These are phyloP conservation scores for Passer montanus DNA, from an alignment of 2,113 vertebrate genomes.

Conservation along the genomic window DNA sequence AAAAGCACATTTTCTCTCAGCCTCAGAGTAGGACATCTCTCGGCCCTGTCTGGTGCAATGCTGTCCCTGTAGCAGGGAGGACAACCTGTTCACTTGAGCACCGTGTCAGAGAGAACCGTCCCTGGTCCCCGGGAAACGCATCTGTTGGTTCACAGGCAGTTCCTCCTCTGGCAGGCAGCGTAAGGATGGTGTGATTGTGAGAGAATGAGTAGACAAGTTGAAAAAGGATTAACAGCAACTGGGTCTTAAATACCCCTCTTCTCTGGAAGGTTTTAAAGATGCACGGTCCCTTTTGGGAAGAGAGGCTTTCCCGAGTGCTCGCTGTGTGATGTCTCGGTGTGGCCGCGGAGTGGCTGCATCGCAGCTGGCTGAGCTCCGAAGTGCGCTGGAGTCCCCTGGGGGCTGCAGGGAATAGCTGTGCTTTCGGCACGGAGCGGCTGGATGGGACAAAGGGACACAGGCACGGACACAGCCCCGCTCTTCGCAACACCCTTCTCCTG, in stretches of 20 bases:
- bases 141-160: not conserved
- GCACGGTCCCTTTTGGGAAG: not conserved
- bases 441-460: not conserved
- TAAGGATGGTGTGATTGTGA: not conserved
- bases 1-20: not conserved
- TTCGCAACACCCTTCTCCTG: not conserved
- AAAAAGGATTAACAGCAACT: not conserved
- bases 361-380: not conserved
- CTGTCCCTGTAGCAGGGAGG: not conserved
- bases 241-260: not conserved
- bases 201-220: not conserved
- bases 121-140: not conserved
- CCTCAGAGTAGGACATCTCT: not conserved
- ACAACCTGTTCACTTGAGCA: not conserved
- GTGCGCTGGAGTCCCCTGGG: constrained; percentile 50
- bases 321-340: not conserved
- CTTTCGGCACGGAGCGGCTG: not conserved
- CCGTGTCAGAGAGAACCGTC: not conserved
- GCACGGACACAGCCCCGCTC: not conserved
- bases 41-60: not conserved
- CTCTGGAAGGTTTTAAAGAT: not conserved
- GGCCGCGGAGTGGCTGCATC: not conserved
- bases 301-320: not conserved
- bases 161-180: not conserved
- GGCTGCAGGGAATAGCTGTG: constrained; percentile 27